phyloP scores from a whole-genome alignment of 1,140 invertebrate species.

The Drosophila pseudoobscura region DNA sequence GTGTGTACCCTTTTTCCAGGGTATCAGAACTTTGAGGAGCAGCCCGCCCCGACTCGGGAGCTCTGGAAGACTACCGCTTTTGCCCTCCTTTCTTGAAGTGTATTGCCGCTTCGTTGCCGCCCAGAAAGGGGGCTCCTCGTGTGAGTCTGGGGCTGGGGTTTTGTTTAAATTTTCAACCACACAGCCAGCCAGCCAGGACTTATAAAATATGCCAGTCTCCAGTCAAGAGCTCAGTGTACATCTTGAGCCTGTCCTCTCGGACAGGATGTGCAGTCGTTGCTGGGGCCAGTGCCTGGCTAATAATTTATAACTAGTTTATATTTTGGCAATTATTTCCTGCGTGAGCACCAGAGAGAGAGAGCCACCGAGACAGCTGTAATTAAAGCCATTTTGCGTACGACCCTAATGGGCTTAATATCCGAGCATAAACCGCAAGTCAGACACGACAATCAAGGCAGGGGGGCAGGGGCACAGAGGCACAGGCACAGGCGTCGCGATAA shows the following conservation, averaged over 20 bases:
- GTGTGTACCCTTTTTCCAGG: constrained; percentile 35
- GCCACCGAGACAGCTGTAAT: constrained; percentile 35
- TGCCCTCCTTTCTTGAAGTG: constrained; percentile 1
- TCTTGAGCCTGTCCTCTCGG: constrained; percentile 41
- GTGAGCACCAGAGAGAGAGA: constrained; percentile 16
- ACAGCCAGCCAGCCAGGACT: constrained; percentile 41
- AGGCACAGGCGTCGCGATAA: constrained; percentile 61
- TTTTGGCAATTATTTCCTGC: constrained; percentile 77
- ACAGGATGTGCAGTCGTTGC: constrained; percentile 45
- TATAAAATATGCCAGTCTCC: constrained; percentile 69
- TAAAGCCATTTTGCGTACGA: constrained; percentile 63
- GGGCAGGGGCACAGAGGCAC: too few relatives aligned
- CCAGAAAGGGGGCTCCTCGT: constrained; percentile 13
- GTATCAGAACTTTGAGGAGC: constrained; percentile 20
- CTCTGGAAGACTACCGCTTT: too few relatives aligned
- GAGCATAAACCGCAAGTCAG: constrained; percentile 50
- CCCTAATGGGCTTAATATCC: constrained; percentile 66
- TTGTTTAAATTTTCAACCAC: constrained; percentile 75
- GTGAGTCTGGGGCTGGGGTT: constrained; percentile 56
- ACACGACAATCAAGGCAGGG: constrained; percentile 60
- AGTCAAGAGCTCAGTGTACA: constrained; percentile 50
- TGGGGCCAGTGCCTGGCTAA: constrained; percentile 56
- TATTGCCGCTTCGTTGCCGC: constrained; percentile 28
- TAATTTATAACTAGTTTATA: constrained; percentile 81
- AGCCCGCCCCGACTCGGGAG: neutral